Evolutionary conservation across 2,797 vertebrate genomes (phyloP), one percentile per base, ranked within the genome.

Genomic region (Tiaroga cobitis): DNA sequence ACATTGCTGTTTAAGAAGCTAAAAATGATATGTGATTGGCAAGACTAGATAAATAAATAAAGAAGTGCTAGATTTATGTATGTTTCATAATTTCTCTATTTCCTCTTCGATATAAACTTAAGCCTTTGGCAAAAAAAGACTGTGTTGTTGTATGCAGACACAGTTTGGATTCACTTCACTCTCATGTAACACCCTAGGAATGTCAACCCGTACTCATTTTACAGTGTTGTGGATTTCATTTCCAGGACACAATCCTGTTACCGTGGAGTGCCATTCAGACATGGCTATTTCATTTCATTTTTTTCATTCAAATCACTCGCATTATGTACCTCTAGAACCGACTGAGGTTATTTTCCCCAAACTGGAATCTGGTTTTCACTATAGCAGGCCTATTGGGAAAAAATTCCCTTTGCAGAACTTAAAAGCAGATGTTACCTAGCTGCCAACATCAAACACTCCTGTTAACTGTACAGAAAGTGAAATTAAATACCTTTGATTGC

Each of bases 401-500:
- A 65, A 88, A 59, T 2, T 29, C 46, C 67, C 39, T 76, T 51
- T 73, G 74, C 72, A 75, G 85, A 92, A 91, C 90, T 90, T 91
- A 88, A 92, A 94, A 94, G 92, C 94, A 95, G 92, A 94, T 95
- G 94, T 94, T 92, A 92, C 83, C 90, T 91, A 89, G 89, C 90
- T 92, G 90, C 89, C 90, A 92, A 93, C 94, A 95, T 95, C 91
- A 94, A 94, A 94, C 92, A 85, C 80, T 91, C 88, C 80, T 90
- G 89, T 90, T 94, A 92, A 93, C 91, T 90, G 88, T 90, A 93
- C 87, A 91, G 88, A 91, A 92, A 91, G 90, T 94, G 93, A 94
- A 94, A 95, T 94, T 88, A 93, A 92, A 95, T 92, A 92, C 92
- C 90, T 93, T 89, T 94, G 92, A 94, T 94, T 94, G 90, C 89